These are phyloP conservation scores for Drosophila albomicans DNA, from an alignment of 1,140 invertebrate species.

Conservation along the genomic window DNA sequence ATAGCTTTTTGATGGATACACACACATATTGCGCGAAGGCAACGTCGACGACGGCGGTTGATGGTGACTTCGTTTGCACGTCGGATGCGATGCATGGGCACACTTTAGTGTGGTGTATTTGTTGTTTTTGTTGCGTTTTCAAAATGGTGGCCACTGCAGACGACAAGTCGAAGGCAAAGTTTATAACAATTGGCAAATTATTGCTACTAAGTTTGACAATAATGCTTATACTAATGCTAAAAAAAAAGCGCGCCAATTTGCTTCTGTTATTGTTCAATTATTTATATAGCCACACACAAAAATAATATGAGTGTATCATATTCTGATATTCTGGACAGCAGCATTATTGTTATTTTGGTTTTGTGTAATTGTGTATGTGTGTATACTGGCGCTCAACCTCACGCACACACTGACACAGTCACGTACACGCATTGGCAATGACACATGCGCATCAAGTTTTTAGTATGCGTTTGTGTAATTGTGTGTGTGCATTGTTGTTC, in stretches of 20 bases:
- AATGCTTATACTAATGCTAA: too few species aligned
- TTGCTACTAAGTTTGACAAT: background rate
- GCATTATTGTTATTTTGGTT: conserved; percentile 45
- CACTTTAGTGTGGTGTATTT: conserved; percentile 56
- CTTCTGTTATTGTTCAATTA: conserved; percentile 12
- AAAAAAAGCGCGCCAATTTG: conserved; percentile 21
- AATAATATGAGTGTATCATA: conserved; percentile 6
- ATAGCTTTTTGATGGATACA: conserved; percentile 62
- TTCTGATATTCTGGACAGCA: conserved; percentile 25
- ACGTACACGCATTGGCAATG: conserved; percentile 14
- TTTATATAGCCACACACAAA: conserved; percentile 3
- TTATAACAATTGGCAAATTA: conserved; percentile 26
- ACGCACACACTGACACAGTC: conserved; percentile 8
- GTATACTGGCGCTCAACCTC: conserved; percentile 24
- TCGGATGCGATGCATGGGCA: conserved; percentile 65
- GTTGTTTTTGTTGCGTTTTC: conserved; percentile 64
- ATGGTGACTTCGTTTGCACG: conserved; percentile 67
- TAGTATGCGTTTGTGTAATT: conserved; percentile 1
- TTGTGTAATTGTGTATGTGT: conserved; percentile 15
- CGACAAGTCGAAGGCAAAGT: conserved; percentile 43
- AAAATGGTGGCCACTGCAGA: conserved; percentile 65
- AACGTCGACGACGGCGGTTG: conserved; percentile 29
- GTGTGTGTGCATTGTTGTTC: conserved; percentile 8
- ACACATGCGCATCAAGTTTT: conserved; percentile 45
- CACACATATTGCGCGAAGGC: conserved; percentile 66